Base-by-base conservation (phyloP, 2,113 vertebrate species). In the Shinisaurus crocodilurus region DNA sequence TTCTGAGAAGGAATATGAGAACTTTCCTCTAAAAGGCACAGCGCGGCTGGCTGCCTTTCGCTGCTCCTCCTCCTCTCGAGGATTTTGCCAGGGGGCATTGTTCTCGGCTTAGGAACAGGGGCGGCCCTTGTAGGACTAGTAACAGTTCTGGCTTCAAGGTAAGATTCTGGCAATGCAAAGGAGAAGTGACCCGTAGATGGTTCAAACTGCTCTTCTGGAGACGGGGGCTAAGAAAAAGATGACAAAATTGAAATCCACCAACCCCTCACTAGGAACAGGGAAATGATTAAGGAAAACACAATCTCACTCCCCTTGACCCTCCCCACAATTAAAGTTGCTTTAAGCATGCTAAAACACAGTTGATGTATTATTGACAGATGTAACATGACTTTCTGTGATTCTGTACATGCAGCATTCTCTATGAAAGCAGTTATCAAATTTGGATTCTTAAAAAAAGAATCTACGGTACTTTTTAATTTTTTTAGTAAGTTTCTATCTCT, bases 41-140 rank as follows among this genome's bases (percentile, higher is more conserved):
- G 32, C 12, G 81, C 1, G 0, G 20, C 25, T 2, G 89, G 32
- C 25, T 83, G 92, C 88, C n/a, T 82, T 25, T 95, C 86, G 0
- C 16, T n/a, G 88, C 85, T 90, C 0, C 40, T 92, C 27, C 65
- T 89, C 89, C 92, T 93, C 91, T 96, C 95, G 1, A 88, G 88
- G 1, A 87, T 85, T 92, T 94, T 96, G 88, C 96, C 93, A 27
- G 95, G 70, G 48, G 93, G 96, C 1, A 91, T 15, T 13, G 95
- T 96, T 92, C 97, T 96, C 3, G 97, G 97, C 88, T 97, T 98
- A 88, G 97, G 97, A 63, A 97, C 67, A 13, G 97, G 97, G 18
- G 92, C 94, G 63, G 85, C 40, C 82, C 10, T 96, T 72, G 91
- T 90, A 0, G 91, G 91, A 67, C 81, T 80, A 27, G 83, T 88